A percentile compares a stretch with the other conserved stretches of the same genome.
Evolutionary conservation across 2,797 vertebrate species (phyloP).

Genomic region (Enteromius trimaculatus): DNA sequence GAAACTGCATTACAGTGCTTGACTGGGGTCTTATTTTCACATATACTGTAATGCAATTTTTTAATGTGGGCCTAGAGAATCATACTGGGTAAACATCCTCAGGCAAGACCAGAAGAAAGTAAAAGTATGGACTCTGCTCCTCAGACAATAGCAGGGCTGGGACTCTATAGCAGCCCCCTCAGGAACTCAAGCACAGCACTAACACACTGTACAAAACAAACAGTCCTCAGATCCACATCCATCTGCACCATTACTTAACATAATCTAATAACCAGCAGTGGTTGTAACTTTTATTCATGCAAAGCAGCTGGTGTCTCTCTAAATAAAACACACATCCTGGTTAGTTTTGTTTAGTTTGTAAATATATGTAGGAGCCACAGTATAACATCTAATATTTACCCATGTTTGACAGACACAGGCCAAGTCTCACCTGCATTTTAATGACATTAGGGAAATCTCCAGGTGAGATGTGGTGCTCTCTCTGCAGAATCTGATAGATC

Average conservation of each 20-base stretch:
- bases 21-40: neutral
- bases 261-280: slow-evolving; percentile 4
- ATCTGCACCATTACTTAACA: neutral
- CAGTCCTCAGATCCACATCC: neutral
- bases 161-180: slow-evolving; percentile 1
- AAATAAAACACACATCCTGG: neutral
- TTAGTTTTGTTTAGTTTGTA: slow-evolving; percentile 7
- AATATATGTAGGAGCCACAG: neutral
- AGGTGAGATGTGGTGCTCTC: slow-evolving; percentile 93
- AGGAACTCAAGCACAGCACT: slow-evolving; percentile 35
- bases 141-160: slow-evolving; percentile 27
- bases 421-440: slow-evolving; percentile 88
- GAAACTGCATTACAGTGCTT: slow-evolving; percentile 14
- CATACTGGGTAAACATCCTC: slow-evolving; percentile 33
- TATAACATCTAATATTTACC: slow-evolving; percentile 4
- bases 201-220: slow-evolving; percentile 10
- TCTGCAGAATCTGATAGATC: slow-evolving; percentile 90
- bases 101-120: slow-evolving; percentile 14
- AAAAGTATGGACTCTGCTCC: neutral
- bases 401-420: neutral
- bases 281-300: neutral
- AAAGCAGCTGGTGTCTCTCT: neutral
- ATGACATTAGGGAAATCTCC: slow-evolving; percentile 95
- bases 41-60: neutral
- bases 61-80: neutral